Evolutionary conservation across 2,888 invertebrate genomes (phyloP).

Genomic region (Clanis bilineata): DNA sequence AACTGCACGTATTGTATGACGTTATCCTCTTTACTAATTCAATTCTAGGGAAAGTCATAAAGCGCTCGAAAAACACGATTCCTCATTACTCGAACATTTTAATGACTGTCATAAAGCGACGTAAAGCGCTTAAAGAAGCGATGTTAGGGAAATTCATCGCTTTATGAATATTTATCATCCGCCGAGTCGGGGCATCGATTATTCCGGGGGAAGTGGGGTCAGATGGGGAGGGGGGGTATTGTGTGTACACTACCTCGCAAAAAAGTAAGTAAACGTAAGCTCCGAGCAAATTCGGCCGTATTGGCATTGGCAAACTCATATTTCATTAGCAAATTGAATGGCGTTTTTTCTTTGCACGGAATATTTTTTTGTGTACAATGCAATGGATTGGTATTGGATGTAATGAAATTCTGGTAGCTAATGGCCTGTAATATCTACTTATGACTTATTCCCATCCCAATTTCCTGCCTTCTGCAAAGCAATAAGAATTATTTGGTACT

Average conservation of each 20-base stretch:
- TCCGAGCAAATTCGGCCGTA: neutral
- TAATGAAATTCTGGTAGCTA: neutral
- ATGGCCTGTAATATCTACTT: neutral
- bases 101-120: conserved; percentile 1
- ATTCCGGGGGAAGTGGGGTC: neutral
- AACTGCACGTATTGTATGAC: neutral
- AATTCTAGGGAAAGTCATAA: neutral
- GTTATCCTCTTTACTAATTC: neutral
- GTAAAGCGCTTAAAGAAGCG: conserved; percentile 7
- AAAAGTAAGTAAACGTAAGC: conserved; percentile 2
- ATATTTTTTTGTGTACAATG: neutral
- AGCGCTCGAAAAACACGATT: neutral
- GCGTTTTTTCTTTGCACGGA: neutral
- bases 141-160: conserved; percentile 5
- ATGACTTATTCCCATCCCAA: too few species aligned
- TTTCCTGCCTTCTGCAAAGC: too few species aligned
- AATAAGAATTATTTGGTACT: too few species aligned
- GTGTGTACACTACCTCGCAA: conserved; percentile 7
- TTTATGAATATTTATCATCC: conserved; percentile 11
- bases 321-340: conserved; percentile 13
- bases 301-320: conserved; percentile 2
- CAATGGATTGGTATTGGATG: neutral
- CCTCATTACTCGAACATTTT: conserved; percentile 8
- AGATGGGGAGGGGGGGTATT: neutral
- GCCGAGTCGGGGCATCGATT: conserved; percentile 1